A percentile compares a stretch with the other conserved stretches of the same genome.
Evolutionary conservation across 1,140 invertebrate species (phyloP).

Genomic region (Calycopis cecrops): DNA sequence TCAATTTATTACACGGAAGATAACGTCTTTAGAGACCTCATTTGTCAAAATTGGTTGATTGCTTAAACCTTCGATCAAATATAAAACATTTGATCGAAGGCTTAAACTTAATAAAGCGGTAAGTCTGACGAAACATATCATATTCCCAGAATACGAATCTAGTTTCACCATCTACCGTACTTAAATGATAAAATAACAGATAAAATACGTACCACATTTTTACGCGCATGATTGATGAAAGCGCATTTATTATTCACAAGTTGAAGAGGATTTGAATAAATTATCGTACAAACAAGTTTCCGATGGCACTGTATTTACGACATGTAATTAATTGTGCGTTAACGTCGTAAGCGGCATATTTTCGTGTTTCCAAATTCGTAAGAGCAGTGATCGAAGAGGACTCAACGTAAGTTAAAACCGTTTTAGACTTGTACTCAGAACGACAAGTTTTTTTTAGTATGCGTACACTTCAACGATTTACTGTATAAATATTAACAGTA

Average conservation of each 20-base stretch:
- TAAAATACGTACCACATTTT: conserved; percentile 6
- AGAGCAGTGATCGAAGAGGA: too few relatives aligned
- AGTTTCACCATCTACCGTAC: neutral
- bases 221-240: conserved; percentile 12
- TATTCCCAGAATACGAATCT: conserved; percentile 3
- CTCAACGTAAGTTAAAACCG: too few relatives aligned
- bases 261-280: conserved; percentile 14
- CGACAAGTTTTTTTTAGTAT: too few relatives aligned
- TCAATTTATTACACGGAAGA: too few relatives aligned
- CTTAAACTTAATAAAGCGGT: too few relatives aligned
- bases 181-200: conserved; percentile 2
- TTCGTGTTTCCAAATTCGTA: conserved; percentile 1
- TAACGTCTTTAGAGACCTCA: too few relatives aligned
- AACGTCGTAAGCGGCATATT: conserved; percentile 5
- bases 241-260: conserved; percentile 2
- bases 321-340: neutral
- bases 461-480: too few relatives aligned
- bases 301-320: conserved; percentile 2
- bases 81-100: too few relatives aligned
- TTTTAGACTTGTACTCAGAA: too few relatives aligned
- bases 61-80: too few relatives aligned
- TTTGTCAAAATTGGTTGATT: too few relatives aligned
- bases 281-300: conserved; percentile 12
- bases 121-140: neutral
- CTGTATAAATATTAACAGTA: too few relatives aligned